phyloP scores from a whole-genome alignment of 2,888 invertebrate species.

The Apamea epomidion region DNA sequence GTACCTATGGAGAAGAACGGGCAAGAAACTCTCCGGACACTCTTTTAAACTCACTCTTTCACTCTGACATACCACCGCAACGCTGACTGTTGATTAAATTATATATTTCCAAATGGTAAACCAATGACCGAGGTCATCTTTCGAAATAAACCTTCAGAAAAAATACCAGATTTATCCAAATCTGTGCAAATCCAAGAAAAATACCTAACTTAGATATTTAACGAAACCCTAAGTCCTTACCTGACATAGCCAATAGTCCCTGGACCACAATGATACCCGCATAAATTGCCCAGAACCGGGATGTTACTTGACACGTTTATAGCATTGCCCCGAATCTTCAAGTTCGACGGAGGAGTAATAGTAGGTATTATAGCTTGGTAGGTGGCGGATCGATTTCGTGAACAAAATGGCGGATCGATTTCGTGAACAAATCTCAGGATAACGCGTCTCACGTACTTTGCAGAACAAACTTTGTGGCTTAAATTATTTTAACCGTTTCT shows the following conservation, averaged over 20 bases:
- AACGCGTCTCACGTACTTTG: slow-evolving; percentile 34
- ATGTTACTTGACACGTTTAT: slow-evolving; percentile 46
- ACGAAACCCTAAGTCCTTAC: slow-evolving; percentile 8
- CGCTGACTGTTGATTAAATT: no score
- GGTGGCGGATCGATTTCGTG: slow-evolving; percentile 21
- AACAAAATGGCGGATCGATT: slow-evolving; percentile 32
- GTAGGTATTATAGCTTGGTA: not conserved
- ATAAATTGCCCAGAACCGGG: slow-evolving; percentile 37
- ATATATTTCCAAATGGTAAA: not conserved
- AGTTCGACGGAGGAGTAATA: slow-evolving; percentile 13
- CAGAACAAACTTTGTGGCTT: slow-evolving; percentile 22
- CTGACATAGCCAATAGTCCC: slow-evolving; percentile 24
- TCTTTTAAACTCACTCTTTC: no score
- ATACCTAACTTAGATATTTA: slow-evolving; percentile 1
- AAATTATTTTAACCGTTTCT: slow-evolving; percentile 47
- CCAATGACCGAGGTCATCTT: not conserved
- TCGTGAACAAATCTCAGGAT: slow-evolving; percentile 17
- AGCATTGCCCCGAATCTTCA: slow-evolving; percentile 20
- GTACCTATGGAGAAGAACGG: no score
- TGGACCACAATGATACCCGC: slow-evolving; percentile 24
- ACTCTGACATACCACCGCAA: no score
- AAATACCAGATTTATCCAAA: not conserved
- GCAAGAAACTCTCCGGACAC: no score
- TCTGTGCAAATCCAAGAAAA: slow-evolving; percentile 13
- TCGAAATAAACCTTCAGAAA: not conserved